Percentiles rank a stretch among this genome's conserved stretches.
Evolutionary conservation across 2,888 invertebrate species (phyloP).

Genomic region (Brachycybe producta): DNA sequence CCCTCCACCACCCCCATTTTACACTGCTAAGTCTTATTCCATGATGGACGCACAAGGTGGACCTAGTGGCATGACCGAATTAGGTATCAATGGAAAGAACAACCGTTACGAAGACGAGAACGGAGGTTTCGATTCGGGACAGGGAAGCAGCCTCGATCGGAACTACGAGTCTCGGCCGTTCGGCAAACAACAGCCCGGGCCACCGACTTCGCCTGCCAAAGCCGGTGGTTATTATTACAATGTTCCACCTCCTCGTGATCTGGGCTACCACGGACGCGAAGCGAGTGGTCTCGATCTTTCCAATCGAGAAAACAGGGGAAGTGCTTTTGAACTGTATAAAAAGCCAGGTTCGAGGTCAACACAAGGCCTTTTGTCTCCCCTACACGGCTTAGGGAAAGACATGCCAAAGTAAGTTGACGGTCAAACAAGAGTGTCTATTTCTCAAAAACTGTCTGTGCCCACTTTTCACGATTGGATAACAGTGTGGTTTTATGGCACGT

Average conservation of each 20-base stretch:
- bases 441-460: not conserved
- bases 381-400: conserved; percentile 10
- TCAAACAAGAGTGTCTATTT: not conserved
- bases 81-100: conserved; percentile 19
- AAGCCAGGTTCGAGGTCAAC: conserved; percentile 47
- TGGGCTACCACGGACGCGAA: conserved; percentile 33
- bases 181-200: no score
- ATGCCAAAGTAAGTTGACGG: conserved; percentile 18
- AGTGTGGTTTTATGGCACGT: no score
- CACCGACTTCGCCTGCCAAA: conserved; percentile 13
- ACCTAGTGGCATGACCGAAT: conserved; percentile 19
- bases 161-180: conserved; percentile 28
- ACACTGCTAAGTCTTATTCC: conserved; percentile 20
- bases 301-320: conserved; percentile 79
- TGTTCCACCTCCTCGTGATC: conserved; percentile 31
- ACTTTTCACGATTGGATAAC: no score
- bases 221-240: conserved; percentile 41
- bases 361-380: conserved; percentile 18
- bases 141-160: conserved; percentile 40
- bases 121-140: conserved; percentile 37
- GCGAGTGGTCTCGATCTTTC: conserved; percentile 51
- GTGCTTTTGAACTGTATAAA: conserved; percentile 87
- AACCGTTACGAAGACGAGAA: conserved; percentile 24
- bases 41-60: conserved; percentile 19
- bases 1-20: conserved; percentile 20